Conservation (phyloP, 2,113 vertebrate species). For the Chaetodon trifascialis region DNA sequence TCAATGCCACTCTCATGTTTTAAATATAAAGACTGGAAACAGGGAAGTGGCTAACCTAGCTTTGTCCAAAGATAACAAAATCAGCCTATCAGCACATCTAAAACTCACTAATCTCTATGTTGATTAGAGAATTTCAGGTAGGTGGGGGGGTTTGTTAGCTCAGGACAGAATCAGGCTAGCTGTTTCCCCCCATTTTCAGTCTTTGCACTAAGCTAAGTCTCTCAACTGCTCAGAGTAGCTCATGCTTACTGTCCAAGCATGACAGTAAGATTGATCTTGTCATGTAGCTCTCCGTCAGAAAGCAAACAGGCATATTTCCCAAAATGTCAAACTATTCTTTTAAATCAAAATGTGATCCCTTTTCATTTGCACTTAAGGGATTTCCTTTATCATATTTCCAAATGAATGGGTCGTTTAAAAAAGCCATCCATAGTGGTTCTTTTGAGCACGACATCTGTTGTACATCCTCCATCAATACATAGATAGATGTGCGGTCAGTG, state of each 20-base stretch:
- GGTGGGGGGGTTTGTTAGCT: not conserved
- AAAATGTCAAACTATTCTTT: not conserved
- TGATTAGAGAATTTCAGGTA: not conserved
- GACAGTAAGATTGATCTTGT: not conserved
- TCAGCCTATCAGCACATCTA: not conserved
- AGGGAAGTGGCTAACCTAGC: not conserved
- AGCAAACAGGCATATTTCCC: not conserved
- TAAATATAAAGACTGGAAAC: not conserved
- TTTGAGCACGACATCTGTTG: conserved; percentile 45
- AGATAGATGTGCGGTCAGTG: conserved; percentile 35
- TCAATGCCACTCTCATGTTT: not conserved
- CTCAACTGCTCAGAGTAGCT: not conserved
- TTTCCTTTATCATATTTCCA: conserved; percentile 13
- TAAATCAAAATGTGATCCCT: not conserved
- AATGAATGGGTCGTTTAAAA: conserved; percentile 22
- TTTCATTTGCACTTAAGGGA: conserved; percentile 4
- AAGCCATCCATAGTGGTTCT: conserved; percentile 3
- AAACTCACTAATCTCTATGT: not conserved
- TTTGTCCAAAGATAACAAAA: not conserved
- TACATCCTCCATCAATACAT: conserved; percentile 45
- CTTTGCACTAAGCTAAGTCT: conserved; percentile 18
- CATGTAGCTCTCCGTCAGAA: not conserved
- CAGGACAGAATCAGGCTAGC: not conserved
- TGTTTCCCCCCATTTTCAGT: not conserved
- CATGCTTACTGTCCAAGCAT: not conserved